Base-by-base conservation (phyloP, 1,140 invertebrate genomes). In the Gryllus bimaculatus region DNA sequence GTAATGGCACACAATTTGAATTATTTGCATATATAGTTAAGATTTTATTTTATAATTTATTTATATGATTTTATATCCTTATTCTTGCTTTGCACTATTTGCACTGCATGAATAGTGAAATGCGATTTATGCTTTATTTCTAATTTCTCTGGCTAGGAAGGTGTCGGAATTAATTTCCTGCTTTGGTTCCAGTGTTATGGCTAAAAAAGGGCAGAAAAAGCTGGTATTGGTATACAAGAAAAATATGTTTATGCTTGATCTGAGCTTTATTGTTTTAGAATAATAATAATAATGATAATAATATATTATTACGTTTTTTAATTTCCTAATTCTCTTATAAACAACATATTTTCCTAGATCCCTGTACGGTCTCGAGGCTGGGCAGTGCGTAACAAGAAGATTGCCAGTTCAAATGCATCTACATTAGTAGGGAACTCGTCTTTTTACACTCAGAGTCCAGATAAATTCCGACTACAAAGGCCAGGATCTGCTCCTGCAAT, bases 331-430 rank as follows among this genome's bases (percentile, higher is more conserved):
- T 66, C 54, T 13, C 18, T 66, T 18, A 66, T 39, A 39, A 39
- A 39, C 26, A 39, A 39, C 26, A 39, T 39, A 66, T 66, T 66
- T 10, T 18, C 10, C 49, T 77, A 89, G 83, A 90, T 94, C 54
- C 92, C 93, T 0, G 89, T 94, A 47, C 89, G 93, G 79, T 91
- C 92, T 0, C 86, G 93, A 21, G 90, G 91, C 7, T 92, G 92
- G 91, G 89, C 91, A 21, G 85, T 90, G 39, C 84, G 91, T 39
- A 88, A 87, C 54, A 92, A 91, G 81, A 90, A 90, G 81, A 79
- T 80, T 20, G 26, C 78, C 26, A 47, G 77, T 10, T 20, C 66
- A 49, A 49, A 21, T 74, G 82, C 83, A 8, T 81, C 81, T 13
- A 82, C 82, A 48, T 76, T 83, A 18, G 83, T 84, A 74, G 84